Evolutionary conservation across 2,797 vertebrate genomes (phyloP).

Genomic region (Ammospiza maritima): DNA sequence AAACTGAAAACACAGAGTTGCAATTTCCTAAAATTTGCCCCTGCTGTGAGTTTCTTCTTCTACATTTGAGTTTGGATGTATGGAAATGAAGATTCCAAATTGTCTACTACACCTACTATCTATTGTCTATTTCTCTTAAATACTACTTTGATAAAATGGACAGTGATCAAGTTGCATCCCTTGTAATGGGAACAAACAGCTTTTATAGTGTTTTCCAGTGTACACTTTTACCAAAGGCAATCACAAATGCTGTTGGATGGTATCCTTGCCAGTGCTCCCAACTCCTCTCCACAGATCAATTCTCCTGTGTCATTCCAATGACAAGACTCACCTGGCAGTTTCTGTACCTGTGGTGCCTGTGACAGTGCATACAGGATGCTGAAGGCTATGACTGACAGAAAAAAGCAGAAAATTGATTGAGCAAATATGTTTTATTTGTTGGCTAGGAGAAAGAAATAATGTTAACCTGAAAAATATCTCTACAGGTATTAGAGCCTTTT

Average conservation of each 20-base stretch:
- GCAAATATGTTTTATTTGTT: not conserved
- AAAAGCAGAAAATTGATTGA: not conserved
- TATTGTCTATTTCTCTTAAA: not conserved
- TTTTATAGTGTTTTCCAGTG: not conserved
- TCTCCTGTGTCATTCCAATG: not conserved
- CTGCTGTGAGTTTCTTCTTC: not conserved
- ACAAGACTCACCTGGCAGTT: not conserved
- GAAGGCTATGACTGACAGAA: not conserved
- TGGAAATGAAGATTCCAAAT: not conserved
- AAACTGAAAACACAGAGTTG: not conserved
- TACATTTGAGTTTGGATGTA: not conserved
- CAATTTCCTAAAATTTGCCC: not conserved
- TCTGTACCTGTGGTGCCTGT: not conserved
- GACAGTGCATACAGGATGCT: not conserved
- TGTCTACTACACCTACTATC: not conserved
- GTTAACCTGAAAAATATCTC: not conserved
- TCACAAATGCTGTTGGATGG: not conserved
- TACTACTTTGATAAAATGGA: not conserved
- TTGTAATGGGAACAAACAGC: not conserved
- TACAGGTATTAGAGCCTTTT: not conserved
- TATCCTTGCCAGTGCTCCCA: not conserved
- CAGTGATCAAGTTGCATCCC: not conserved
- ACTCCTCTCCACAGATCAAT: not conserved
- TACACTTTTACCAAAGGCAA: not conserved
- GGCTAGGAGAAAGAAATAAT: not conserved